Evolutionary conservation across 1,140 invertebrate genomes (phyloP), one percentile per base, ranked within the genome.

Genomic region (Branchinecta lynchi): DNA sequence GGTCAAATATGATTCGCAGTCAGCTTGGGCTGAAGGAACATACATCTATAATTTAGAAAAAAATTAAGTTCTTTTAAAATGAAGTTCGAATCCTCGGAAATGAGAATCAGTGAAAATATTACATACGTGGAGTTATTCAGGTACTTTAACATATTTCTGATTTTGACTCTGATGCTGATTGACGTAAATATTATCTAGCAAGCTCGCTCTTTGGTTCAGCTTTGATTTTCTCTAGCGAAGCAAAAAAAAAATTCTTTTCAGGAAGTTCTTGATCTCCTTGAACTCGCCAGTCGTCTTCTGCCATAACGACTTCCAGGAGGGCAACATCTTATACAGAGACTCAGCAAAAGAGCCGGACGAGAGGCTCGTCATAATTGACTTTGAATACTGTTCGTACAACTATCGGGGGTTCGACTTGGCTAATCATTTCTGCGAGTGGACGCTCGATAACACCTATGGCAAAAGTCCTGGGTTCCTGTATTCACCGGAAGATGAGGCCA

Each of bases 361-460:
- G 32, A 75, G 76, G 69, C 76, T 92, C 44, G 86, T 88, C 12
- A 74, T 78, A 45, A 92, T 93, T 76, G 93, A 96, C 77, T 96
- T 91, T 78, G 93, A 96, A 79, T 96, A 95, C 77, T 92, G 91
- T 77, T 89, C 90, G 0, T 95, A 95, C 78, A 95, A 94, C 77
- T 92, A 93, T 77, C 80, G 94, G 71, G 92, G 89, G 0, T 98
- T 94, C 81, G 95, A 98, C 79, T 81, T 98, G 69, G 95, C 92
- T 5, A 98, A 98, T 80, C 94, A 98, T 77, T 96, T 97, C 77
- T 84, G 90, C 72, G 94, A 98, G 79, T 97, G 93, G 92, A 86
- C 85, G 8, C 95, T 91, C 78, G 90, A 96, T 76, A 97, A 98
- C 77, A 89, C 86, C 0, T 83, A 85, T 68, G 78, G 84, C 0